These are phyloP conservation scores for Meliscaeva auricollis DNA, from an alignment of 2,888 invertebrate genomes.

Conservation along the genomic window DNA sequence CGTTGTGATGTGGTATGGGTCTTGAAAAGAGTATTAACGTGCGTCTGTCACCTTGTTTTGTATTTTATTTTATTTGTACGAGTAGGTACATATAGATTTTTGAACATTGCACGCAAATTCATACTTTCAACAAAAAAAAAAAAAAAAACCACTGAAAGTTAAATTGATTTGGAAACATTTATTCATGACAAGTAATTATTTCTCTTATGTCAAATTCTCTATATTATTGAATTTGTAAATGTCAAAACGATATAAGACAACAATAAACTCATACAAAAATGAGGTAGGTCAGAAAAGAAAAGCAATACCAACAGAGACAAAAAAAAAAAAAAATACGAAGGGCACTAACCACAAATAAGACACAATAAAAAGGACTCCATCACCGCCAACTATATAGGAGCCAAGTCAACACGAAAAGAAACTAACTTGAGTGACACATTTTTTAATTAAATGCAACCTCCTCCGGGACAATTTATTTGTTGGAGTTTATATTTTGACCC, in stretches of 20 bases:
- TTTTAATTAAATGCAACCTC: constrained; percentile 74
- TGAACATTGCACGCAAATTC: no score
- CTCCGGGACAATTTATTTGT: constrained; percentile 61
- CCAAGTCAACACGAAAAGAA: not conserved
- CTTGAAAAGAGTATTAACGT: constrained; percentile 2
- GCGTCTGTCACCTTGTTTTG: constrained; percentile 45
- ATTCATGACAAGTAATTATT: constrained; percentile 40
- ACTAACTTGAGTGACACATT: constrained; percentile 67
- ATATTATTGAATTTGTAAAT: constrained; percentile 8
- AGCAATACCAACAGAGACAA: no score
- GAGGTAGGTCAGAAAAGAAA: constrained; percentile 53
- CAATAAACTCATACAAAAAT: constrained; percentile 30
- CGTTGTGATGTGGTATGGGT: constrained; percentile 21
- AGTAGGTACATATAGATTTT: constrained; percentile 1
- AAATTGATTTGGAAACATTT: constrained; percentile 70
- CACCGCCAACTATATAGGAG: no score
- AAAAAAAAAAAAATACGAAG: not conserved
- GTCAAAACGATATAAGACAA: constrained; percentile 35
- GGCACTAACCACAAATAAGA: not conserved
- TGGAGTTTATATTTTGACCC: constrained; percentile 58
- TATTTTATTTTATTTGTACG: constrained; percentile 36
- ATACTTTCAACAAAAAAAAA: constrained; percentile 4
- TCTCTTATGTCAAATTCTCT: constrained; percentile 35
- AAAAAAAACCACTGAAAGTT: constrained; percentile 56
- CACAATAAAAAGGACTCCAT: constrained; percentile 6